Percentiles rank a stretch among this genome's conserved stretches.
Conservation (phyloP, 2,888 invertebrate species). For the Archaeoteleia sp. region DNA sequence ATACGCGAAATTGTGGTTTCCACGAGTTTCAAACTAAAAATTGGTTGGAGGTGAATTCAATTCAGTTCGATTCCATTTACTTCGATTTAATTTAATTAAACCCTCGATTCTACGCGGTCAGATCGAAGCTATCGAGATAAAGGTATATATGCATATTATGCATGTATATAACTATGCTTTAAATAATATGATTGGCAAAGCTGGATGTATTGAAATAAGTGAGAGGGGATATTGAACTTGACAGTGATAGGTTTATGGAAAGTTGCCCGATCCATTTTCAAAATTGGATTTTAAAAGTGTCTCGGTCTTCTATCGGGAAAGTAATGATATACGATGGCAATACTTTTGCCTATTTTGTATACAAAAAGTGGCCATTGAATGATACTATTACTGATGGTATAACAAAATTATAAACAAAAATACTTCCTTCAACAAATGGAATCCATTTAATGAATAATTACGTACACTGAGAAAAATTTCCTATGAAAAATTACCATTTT, state of each 20-base stretch:
- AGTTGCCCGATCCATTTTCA: slow-evolving; percentile 11
- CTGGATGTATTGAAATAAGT: slow-evolving; percentile 15
- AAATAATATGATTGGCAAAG: slow-evolving; percentile 19
- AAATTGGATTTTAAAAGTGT: slow-evolving; percentile 23
- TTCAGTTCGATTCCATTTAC: slow-evolving; percentile 1
- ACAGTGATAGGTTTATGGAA: slow-evolving; percentile 21
- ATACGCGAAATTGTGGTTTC: background rate
- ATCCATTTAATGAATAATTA: too few species aligned
- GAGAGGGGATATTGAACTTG: background rate
- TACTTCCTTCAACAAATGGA: too few species aligned
- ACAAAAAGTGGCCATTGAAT: too few species aligned
- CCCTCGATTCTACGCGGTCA: background rate
- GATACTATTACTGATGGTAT: too few species aligned
- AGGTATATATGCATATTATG: background rate
- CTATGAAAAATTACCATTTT: too few species aligned
- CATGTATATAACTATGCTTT: slow-evolving; percentile 8
- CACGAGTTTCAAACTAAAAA: too few species aligned
- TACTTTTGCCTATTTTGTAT: too few species aligned
- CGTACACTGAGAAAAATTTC: too few species aligned
- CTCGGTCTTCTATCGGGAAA: background rate
- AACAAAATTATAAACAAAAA: too few species aligned
- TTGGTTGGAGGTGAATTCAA: background rate
- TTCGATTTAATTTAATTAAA: background rate
- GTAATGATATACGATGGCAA: too few species aligned
- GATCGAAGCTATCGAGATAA: background rate